A percentile compares a stretch with the other conserved stretches of the same genome.
phyloP scores from a whole-genome alignment of 2,888 invertebrate genomes.

The Cryptosula pallasiana region DNA sequence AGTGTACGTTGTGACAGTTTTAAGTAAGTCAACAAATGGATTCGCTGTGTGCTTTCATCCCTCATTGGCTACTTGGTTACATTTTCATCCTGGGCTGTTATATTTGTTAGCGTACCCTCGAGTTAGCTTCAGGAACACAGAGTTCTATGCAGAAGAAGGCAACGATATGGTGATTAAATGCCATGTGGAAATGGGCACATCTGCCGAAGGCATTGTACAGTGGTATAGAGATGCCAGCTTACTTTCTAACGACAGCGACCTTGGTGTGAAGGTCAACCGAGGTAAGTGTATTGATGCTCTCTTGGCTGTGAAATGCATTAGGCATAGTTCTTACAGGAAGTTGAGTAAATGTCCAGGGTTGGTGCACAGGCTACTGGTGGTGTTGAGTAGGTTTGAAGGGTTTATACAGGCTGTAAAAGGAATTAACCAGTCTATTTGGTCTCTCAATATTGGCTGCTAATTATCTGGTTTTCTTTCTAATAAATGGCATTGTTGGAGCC shows the following conservation, averaged over 20 bases:
- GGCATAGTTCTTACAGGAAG: too few relatives aligned
- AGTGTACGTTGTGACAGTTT: not conserved
- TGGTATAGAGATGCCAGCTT: not conserved
- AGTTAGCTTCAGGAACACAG: not conserved
- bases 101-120: not conserved
- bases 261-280: not conserved
- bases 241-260: not conserved
- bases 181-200: not conserved
- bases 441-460: too few relatives aligned
- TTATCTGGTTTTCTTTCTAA: too few relatives aligned
- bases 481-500: too few relatives aligned
- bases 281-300: not conserved
- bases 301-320: not conserved
- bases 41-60: too few relatives aligned
- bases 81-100: not conserved
- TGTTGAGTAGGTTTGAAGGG: too few relatives aligned
- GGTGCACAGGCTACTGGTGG: too few relatives aligned
- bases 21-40: slow-evolving; percentile 18
- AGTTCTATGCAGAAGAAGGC: not conserved
- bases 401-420: too few relatives aligned
- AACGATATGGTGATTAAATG: not conserved
- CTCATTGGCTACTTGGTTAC: too few relatives aligned
- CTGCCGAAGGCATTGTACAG: not conserved
- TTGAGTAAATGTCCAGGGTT: too few relatives aligned
- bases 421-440: too few relatives aligned